A percentile compares a stretch with the other conserved stretches of the same genome.
Conservation (phyloP, 2,888 invertebrate genomes). For the Spisula solida region DNA sequence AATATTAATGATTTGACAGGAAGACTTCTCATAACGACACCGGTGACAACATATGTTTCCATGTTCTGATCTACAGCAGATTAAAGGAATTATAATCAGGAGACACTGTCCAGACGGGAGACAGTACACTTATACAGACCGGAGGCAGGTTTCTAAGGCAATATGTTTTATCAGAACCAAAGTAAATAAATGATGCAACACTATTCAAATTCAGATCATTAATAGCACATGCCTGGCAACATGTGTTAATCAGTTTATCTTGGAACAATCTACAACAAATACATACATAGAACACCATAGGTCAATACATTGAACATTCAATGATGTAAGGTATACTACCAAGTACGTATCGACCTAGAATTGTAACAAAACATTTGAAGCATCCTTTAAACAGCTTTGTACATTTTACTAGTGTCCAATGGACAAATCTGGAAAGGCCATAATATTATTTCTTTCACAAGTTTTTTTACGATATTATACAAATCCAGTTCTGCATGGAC, state of each 20-base stretch:
- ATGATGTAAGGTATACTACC: no score
- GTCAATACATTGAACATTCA: background rate
- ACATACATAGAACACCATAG: background rate
- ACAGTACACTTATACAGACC: no score
- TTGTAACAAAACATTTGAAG: no score
- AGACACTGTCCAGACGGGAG: background rate
- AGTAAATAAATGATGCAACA: background rate
- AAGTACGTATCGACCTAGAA: no score
- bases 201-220: background rate
- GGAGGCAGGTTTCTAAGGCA: background rate
- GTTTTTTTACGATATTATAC: no score
- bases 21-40: no score
- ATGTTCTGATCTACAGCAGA: background rate
- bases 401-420: no score
- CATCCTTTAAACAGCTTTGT: no score
- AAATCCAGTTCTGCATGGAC: no score
- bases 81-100: background rate
- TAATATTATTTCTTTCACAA: no score
- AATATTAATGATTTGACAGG: no score
- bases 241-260: constrained; percentile 1
- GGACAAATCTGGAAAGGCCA: no score
- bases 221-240: background rate
- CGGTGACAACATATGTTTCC: background rate
- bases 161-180: background rate
- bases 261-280: background rate